Evolutionary conservation across 1,140 invertebrate species (phyloP).

Genomic region (Platyscapa corneri): DNA sequence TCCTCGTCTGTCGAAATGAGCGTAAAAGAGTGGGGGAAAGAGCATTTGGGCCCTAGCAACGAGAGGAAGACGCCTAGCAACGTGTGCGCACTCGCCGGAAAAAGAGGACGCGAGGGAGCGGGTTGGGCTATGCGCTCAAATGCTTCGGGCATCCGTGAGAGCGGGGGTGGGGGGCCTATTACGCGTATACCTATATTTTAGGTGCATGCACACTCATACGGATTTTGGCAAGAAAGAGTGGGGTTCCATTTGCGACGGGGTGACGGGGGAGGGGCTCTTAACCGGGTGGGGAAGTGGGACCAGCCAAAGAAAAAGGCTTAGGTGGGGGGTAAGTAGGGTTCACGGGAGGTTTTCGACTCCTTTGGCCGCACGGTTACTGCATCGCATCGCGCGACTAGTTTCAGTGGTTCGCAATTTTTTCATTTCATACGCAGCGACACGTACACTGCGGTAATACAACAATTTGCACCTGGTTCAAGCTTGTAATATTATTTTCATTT

Average conservation of each 20-base stretch:
- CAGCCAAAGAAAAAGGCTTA: conserved; percentile 55
- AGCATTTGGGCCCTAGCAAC: conserved; percentile 69
- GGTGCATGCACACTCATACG: conserved; percentile 63
- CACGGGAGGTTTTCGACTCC: conserved; percentile 75
- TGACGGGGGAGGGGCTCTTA: conserved; percentile 50
- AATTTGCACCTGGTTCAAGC: conserved; percentile 17
- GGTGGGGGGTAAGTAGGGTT: conserved; percentile 75
- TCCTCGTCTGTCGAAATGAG: conserved; percentile 32
- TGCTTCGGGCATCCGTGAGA: conserved; percentile 41
- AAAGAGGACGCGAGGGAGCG: conserved; percentile 57
- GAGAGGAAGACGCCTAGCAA: conserved; percentile 72
- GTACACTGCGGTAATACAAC: neutral
- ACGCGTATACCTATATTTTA: conserved; percentile 57
- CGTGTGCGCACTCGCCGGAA: conserved; percentile 52
- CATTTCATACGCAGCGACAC: conserved; percentile 32
- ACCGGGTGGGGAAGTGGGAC: conserved; percentile 56
- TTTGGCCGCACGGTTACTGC: conserved; percentile 62
- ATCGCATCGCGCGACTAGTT: conserved; percentile 68
- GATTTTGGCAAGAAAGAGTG: conserved; percentile 52
- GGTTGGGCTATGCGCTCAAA: conserved; percentile 48
- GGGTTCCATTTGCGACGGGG: neutral
- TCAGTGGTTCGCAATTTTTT: conserved; percentile 72
- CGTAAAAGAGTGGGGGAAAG: conserved; percentile 34
- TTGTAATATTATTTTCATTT: neutral
- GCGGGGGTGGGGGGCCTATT: conserved; percentile 57